These are phyloP conservation scores for Peromyscus attwateri DNA, from an alignment of 2,797 vertebrate species.

Conservation along the genomic window DNA sequence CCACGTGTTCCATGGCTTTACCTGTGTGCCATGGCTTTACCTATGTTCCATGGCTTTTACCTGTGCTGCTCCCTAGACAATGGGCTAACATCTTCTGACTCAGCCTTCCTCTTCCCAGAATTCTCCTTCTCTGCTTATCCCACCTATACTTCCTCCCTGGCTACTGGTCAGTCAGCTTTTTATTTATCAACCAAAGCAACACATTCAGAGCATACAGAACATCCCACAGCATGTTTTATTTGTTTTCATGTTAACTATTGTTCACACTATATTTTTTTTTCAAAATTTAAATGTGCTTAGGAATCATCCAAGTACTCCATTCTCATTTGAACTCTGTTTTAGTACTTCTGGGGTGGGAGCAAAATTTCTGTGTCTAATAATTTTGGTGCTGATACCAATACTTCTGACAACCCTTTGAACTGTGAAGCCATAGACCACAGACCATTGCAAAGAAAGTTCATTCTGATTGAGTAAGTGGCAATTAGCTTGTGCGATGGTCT, in stretches of 20 bases:
- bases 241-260: not conserved
- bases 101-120: too few relatives aligned
- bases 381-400: fast-evolving
- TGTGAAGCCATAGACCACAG: not conserved
- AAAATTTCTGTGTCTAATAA: not conserved
- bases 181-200: too few relatives aligned
- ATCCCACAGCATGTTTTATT: not conserved
- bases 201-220: too few relatives aligned
- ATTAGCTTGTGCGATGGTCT: not conserved
- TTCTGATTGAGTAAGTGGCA: not conserved
- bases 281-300: not conserved
- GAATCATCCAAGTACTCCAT: not conserved
- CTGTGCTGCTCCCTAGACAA: too few relatives aligned
- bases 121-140: too few relatives aligned
- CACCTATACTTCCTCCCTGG: too few relatives aligned
- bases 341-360: not conserved
- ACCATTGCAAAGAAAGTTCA: not conserved
- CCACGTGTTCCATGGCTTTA: too few relatives aligned
- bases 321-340: not conserved
- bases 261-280: not conserved
- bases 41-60: too few relatives aligned
- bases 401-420: not conserved
- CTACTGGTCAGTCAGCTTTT: too few relatives aligned
- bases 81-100: too few relatives aligned
- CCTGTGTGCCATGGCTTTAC: too few relatives aligned